Percentiles rank a stretch among this genome's conserved stretches.
These are phyloP conservation scores for Microctenopoma lineatum DNA, from an alignment of 2,797 vertebrate genomes.

Conservation along the genomic window DNA sequence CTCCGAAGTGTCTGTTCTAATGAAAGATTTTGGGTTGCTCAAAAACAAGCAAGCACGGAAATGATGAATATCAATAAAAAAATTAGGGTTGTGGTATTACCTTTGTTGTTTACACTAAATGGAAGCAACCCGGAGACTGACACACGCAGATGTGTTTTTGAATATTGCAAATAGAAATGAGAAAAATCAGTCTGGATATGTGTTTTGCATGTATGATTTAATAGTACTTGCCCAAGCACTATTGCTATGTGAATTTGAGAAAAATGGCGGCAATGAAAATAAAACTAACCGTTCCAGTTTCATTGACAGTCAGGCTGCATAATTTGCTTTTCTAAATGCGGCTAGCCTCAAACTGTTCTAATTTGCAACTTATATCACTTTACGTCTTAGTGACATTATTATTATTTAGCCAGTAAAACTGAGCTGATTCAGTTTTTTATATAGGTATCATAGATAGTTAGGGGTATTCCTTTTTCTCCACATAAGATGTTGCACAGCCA, in stretches of 20 bases:
- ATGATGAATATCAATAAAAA: constrained; percentile 10
- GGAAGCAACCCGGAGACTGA: constrained; percentile 14
- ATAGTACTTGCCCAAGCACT: neutral
- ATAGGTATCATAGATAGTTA: constrained; percentile 1
- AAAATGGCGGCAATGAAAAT: constrained; percentile 1
- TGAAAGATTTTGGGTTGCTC: neutral
- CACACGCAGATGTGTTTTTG: neutral
- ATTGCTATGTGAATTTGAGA: constrained; percentile 20
- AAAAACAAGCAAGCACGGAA: constrained; percentile 21
- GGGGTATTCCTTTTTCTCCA: neutral
- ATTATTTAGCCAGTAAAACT: constrained; percentile 30
- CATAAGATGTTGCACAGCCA: constrained; percentile 11
- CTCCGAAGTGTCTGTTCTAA: neutral
- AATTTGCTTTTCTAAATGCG: constrained; percentile 23
- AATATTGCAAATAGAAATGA: constrained; percentile 20
- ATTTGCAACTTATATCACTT: constrained; percentile 14
- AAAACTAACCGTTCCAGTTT: constrained; percentile 24
- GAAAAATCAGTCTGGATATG: constrained; percentile 15
- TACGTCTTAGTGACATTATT: constrained; percentile 22
- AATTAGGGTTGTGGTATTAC: constrained; percentile 5
- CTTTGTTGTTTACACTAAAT: constrained; percentile 22
- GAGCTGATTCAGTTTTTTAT: constrained; percentile 7
- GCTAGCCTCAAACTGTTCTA: constrained; percentile 5
- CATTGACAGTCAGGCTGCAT: constrained; percentile 28
- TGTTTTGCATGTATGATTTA: constrained; percentile 17